Evolutionary conservation across 2,113 vertebrate species (phyloP).

Genomic region (Sciurus niger): DNA sequence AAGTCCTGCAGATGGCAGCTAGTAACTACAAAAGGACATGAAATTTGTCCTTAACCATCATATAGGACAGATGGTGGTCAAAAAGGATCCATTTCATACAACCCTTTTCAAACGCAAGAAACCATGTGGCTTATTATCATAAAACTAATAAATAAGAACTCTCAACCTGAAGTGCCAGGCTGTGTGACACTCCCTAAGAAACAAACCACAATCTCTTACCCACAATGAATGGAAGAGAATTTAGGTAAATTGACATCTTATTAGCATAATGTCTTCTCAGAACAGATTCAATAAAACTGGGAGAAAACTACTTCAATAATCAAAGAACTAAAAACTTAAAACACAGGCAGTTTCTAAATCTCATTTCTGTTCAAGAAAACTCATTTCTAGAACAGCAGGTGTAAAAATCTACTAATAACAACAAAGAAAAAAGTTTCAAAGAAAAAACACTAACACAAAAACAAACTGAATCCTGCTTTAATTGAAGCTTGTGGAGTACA

Average conservation of each 20-base stretch:
- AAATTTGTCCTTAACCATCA: background rate
- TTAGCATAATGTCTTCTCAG: background rate
- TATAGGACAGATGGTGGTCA: background rate
- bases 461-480: constrained; percentile 73
- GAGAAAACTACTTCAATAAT: constrained; percentile 42
- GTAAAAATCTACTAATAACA: background rate
- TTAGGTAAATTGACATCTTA: constrained; percentile 27
- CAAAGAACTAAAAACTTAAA: constrained; percentile 5
- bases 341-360: constrained; percentile 21
- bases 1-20: too few relatives aligned
- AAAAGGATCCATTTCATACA: background rate
- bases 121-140: background rate
- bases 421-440: constrained; percentile 64
- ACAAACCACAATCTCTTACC: constrained; percentile 17
- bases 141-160: constrained; percentile 33
- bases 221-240: background rate
- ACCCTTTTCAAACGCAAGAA: background rate
- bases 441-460: constrained; percentile 62
- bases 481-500: constrained; percentile 76
- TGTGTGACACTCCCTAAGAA: background rate
- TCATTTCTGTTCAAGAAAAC: constrained; percentile 61
- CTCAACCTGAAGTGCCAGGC: background rate
- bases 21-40: background rate
- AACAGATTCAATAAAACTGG: constrained; percentile 21
- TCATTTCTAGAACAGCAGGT: background rate